Evolutionary conservation across 2,113 vertebrate genomes (phyloP).

Genomic region (Ophthalmotilapia sp.): DNA sequence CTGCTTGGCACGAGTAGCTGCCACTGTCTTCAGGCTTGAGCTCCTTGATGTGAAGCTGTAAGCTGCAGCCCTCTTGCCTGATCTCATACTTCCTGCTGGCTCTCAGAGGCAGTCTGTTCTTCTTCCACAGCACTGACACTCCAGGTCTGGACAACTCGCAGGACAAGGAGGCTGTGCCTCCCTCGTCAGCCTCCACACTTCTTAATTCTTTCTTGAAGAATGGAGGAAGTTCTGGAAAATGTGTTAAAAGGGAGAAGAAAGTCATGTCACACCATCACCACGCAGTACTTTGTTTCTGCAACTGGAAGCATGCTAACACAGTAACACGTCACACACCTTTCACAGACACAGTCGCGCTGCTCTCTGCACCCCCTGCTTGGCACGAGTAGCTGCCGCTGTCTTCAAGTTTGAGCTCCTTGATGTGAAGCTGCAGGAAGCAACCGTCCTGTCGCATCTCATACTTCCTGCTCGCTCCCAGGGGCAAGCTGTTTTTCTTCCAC

Average conservation of each 20-base stretch:
- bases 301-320: not conserved
- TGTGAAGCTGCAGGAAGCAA: slow-evolving; percentile 53
- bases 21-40: slow-evolving; percentile 40
- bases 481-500: slow-evolving; percentile 60
- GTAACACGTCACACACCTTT: slow-evolving; percentile 60
- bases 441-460: slow-evolving; percentile 68
- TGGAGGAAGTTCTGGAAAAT: slow-evolving; percentile 1
- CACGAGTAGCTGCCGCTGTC: slow-evolving; percentile 60
- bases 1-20: slow-evolving; percentile 41
- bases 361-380: slow-evolving; percentile 45
- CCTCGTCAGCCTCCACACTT: slow-evolving; percentile 21
- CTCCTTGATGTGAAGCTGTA: slow-evolving; percentile 35
- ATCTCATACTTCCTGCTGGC: slow-evolving; percentile 36
- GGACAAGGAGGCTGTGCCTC: not conserved
- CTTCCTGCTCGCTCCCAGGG: slow-evolving; percentile 60
- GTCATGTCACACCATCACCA: not conserved
- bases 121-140: slow-evolving; percentile 37
- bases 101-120: slow-evolving; percentile 21
- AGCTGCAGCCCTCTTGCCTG: slow-evolving; percentile 28
- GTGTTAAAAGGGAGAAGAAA: not conserved
- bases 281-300: not conserved
- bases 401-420: slow-evolving; percentile 52
- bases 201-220: slow-evolving; percentile 14
- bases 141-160: slow-evolving; percentile 48
- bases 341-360: slow-evolving; percentile 59